phyloP scores from a whole-genome alignment of 2,888 invertebrate genomes.

The Tenthredo mesomela region DNA sequence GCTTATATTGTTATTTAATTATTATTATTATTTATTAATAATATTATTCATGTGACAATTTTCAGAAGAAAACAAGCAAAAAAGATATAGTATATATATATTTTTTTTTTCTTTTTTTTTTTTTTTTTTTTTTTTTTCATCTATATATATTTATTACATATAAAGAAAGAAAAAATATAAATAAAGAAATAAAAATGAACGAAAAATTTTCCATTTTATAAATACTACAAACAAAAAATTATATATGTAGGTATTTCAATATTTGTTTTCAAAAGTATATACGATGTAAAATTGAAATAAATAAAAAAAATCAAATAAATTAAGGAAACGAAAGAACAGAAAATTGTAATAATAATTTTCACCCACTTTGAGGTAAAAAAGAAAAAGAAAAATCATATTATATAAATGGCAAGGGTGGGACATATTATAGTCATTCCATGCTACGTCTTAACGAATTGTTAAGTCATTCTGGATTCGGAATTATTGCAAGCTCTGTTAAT shows the following conservation, averaged over 20 bases:
- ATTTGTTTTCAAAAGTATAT: not conserved
- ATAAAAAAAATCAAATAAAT: not conserved
- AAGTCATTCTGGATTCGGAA: conserved; percentile 23
- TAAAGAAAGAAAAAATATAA: no score
- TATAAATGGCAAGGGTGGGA: conserved; percentile 39
- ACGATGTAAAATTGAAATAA: not conserved
- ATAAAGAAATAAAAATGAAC: not conserved
- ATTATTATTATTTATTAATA: not conserved
- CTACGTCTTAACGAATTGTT: conserved; percentile 50
- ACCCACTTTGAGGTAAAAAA: conserved; percentile 49
- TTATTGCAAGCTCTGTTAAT: not conserved
- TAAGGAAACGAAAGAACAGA: not conserved
- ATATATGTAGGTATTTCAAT: no score
- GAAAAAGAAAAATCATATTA: conserved; percentile 43
- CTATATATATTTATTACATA: not conserved
- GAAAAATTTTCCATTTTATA: not conserved
- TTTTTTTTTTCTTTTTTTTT: no score
- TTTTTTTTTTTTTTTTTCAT: no score
- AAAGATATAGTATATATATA: not conserved
- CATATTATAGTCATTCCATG: conserved; percentile 62
- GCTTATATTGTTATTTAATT: conserved; percentile 25
- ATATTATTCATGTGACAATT: not conserved
- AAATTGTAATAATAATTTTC: not conserved
- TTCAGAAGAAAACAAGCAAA: not conserved
- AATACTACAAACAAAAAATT: not conserved